A percentile compares a stretch with the other conserved stretches of the same genome.
Conservation (phyloP, 1,140 invertebrate genomes). For the Laodelphax striatellus region DNA sequence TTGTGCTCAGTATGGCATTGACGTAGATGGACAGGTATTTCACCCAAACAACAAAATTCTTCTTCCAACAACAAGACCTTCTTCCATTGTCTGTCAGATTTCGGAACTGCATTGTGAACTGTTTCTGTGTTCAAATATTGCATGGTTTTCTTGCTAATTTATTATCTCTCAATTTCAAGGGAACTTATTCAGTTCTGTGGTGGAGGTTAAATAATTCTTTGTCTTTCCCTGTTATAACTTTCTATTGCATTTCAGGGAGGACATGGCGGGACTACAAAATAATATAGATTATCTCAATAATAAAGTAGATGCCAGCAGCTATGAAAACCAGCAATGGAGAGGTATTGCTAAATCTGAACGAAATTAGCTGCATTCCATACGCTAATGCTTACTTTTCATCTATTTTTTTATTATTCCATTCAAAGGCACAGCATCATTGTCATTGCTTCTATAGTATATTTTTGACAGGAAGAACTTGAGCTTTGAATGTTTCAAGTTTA, state of each 20-base stretch:
- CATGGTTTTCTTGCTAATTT: not conserved
- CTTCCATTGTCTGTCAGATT: not conserved
- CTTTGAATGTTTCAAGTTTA: too few relatives aligned
- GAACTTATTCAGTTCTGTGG: too few relatives aligned
- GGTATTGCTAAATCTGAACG: constrained; percentile 16
- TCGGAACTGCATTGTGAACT: not conserved
- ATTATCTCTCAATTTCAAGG: not conserved
- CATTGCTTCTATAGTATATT: too few relatives aligned
- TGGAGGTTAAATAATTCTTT: not conserved
- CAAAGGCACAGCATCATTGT: too few relatives aligned
- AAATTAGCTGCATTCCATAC: not conserved
- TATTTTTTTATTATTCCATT: too few relatives aligned
- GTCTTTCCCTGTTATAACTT: constrained; percentile 15
- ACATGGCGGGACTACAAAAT: constrained; percentile 39
- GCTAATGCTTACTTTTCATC: not conserved
- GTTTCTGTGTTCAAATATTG: not conserved
- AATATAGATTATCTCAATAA: constrained; percentile 37
- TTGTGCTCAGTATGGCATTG: constrained; percentile 16
- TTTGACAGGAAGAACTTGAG: too few relatives aligned
- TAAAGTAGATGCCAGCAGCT: constrained; percentile 34
- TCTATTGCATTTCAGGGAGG: constrained; percentile 32
- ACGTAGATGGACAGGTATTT: constrained; percentile 9
- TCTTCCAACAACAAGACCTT: not conserved
- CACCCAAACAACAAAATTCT: not conserved
- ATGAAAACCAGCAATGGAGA: constrained; percentile 28